These are phyloP conservation scores for Drosophila helvetica DNA, from an alignment of 2,888 invertebrate genomes.

Conservation along the genomic window DNA sequence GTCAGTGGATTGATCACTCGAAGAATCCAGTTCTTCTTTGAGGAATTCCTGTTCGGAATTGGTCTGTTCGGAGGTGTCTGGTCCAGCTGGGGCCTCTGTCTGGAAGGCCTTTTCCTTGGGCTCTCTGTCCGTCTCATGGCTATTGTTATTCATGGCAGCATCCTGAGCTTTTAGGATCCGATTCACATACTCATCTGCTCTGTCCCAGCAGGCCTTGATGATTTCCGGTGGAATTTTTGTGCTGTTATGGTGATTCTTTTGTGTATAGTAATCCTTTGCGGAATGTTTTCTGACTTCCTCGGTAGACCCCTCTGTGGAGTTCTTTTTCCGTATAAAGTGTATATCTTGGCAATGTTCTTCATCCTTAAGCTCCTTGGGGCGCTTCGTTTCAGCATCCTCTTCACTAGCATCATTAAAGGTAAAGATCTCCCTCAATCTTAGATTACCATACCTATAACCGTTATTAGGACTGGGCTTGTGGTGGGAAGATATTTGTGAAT, in stretches of 20 bases:
- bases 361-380: neutral
- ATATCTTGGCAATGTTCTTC: neutral
- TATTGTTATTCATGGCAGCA: neutral
- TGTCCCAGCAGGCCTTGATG: constrained; percentile 16
- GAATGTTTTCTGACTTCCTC: neutral
- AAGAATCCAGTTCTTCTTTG: neutral
- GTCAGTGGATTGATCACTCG: constrained; percentile 44
- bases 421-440: neutral
- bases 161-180: constrained; percentile 28
- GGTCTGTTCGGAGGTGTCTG: neutral
- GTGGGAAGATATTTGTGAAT: neutral
- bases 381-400: neutral
- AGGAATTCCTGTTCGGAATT: neutral
- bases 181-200: constrained; percentile 21
- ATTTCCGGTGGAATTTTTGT: neutral
- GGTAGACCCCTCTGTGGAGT: no score
- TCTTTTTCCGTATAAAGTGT: no score
- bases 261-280: no score
- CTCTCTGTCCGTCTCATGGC: neutral
- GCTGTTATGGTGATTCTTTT: neutral
- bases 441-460: neutral
- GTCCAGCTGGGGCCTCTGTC: neutral
- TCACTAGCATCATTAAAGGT: neutral
- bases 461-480: constrained; percentile 2
- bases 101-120: neutral